phyloP scores from a whole-genome alignment of 2,888 invertebrate genomes.

The Nephrotoma flavescens region DNA sequence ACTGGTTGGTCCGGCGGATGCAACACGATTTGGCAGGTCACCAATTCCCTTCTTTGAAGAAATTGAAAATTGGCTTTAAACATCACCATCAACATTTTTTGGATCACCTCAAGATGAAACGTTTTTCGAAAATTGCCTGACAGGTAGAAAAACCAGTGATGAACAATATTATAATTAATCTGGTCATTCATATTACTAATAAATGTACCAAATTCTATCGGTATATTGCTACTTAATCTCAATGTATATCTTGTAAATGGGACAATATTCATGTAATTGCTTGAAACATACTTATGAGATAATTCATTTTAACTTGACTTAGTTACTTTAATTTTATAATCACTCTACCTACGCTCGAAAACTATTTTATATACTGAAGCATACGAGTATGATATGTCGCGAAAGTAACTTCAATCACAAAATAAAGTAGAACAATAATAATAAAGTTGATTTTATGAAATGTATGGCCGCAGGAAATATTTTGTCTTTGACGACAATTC shows the following conservation, averaged over 20 bases:
- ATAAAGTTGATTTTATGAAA: neutral
- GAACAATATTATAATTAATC: no score
- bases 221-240: neutral
- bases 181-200: no score
- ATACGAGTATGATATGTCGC: neutral
- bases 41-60: no score
- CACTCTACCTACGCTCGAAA: neutral
- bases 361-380: neutral
- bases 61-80: no score
- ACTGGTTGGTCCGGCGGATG: no score
- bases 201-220: no score
- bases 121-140: no score
- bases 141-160: no score
- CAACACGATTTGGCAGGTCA: no score
- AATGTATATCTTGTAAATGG: neutral
- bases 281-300: neutral
- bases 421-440: no score
- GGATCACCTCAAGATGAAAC: no score
- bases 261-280: neutral
- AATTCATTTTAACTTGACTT: neutral
- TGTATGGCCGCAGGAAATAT: neutral
- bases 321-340: neutral
- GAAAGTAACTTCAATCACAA: neutral
- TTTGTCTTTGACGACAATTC: neutral
- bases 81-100: no score